Base-by-base conservation (phyloP, 1,140 invertebrate species). In the Drosophila navojoa region DNA sequence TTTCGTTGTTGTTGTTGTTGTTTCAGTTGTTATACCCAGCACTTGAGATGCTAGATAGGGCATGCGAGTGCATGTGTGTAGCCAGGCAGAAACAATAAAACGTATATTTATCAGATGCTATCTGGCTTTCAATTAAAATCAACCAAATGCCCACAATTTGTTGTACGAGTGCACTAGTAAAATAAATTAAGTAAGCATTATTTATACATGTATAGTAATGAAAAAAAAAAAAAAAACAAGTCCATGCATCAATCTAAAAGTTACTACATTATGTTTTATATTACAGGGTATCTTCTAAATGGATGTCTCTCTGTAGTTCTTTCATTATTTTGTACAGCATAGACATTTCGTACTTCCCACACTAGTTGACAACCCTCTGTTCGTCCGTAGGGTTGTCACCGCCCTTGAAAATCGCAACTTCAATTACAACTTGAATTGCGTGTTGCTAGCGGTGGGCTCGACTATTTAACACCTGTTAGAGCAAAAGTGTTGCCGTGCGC, bases 401-500 rank as follows among this genome's bases (percentile, higher is more conserved):
- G 71, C 63, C 42, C 47, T 5, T 47, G 58, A 35, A n/a, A 16
- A 9, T 27, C 19, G 40, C 53, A 42, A 35, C 42, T 66, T 40
- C 57, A 66, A 71, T 66, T 60, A 44, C 22, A 29, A 32, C 47
- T 47, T 35, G 29, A 78, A 62, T 85, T 77, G 81, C 81, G 77
- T 87, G 79, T 54, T 38, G 66, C 13, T 32, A 59, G 40, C 29
- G 52, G 35, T 62, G 52, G 61, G 42, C 44, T 69, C 47, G 61
- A 60, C 82, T 82, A 89, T 77, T 87, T 87, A 89, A 52, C 82
- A 87, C 82, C 82, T 87, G 82, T 87, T 66, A 87, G 76, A 87
- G 86, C 64, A 82, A 69, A 77, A 86, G 76, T 89, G 79, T 81
- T 68, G 57, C 57, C 68, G 64, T 68, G 67, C 55, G 73, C 52